These are phyloP conservation scores for Neogobius melanostomus DNA, from an alignment of 2,113 vertebrate genomes.

Conservation along the genomic window DNA sequence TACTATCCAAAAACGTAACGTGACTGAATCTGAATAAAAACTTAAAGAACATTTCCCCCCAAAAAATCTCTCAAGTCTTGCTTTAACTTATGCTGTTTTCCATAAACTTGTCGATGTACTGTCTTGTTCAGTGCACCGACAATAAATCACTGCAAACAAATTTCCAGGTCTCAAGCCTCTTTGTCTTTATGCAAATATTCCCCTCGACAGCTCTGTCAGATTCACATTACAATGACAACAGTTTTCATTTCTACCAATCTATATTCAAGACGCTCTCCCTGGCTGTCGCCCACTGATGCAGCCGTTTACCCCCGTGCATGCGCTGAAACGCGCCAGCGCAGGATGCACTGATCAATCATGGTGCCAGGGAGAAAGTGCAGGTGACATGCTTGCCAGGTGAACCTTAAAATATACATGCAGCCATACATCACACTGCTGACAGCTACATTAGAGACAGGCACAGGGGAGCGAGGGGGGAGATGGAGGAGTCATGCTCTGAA, in stretches of 20 bases:
- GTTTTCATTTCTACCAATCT: slow-evolving; percentile 1
- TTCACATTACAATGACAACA: slow-evolving; percentile 63
- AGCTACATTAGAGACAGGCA: slow-evolving; percentile 69
- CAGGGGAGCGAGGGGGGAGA: slow-evolving; percentile 1
- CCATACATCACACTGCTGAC: slow-evolving; percentile 73
- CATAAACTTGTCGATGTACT: no score
- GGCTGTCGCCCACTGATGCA: slow-evolving; percentile 2
- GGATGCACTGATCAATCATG: slow-evolving; percentile 70
- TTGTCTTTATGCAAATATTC: not conserved
- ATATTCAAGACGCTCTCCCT: slow-evolving; percentile 4
- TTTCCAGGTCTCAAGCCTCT: not conserved
- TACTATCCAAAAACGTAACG: no score
- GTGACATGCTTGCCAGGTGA: slow-evolving; percentile 73
- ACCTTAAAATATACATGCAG: slow-evolving; percentile 76
- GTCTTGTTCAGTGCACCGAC: no score
- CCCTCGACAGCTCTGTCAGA: slow-evolving; percentile 33
- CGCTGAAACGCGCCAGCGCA: slow-evolving; percentile 33
- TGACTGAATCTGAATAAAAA: no score
- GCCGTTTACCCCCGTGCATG: not conserved
- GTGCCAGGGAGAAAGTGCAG: slow-evolving; percentile 63
- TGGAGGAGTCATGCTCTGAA: not conserved
- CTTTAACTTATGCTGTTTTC: no score
- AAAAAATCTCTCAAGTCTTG: no score
- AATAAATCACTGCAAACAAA: no score
- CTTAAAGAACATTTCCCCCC: no score